These are phyloP conservation scores for Aramus guarauna DNA, from an alignment of 2,113 vertebrate genomes.

Conservation along the genomic window DNA sequence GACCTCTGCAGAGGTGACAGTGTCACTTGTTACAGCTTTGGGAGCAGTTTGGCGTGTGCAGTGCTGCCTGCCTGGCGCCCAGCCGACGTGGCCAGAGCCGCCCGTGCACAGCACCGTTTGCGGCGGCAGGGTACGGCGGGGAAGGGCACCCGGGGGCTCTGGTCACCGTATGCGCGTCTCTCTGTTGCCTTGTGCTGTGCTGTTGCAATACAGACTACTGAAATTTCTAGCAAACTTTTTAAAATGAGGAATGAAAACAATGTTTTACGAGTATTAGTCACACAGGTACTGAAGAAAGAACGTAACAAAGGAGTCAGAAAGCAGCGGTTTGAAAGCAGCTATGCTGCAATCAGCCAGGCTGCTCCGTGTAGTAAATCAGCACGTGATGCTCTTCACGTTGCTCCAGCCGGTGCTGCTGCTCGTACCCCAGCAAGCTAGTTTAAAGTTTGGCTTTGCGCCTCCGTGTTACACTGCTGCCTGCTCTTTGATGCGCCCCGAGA, in stretches of 20 bases:
- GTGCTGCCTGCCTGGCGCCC: background rate
- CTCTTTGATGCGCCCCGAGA: background rate
- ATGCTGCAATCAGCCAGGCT: background rate
- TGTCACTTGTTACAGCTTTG: background rate
- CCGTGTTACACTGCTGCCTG: rapidly evolving
- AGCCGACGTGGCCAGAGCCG: background rate
- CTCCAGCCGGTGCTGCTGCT: background rate
- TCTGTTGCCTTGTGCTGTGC: background rate
- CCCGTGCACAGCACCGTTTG: background rate
- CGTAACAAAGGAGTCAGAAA: background rate
- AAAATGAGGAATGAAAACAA: background rate
- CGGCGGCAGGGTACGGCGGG: rapidly evolving
- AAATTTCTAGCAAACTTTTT: background rate
- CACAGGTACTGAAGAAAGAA: background rate
- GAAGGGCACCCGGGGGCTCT: background rate
- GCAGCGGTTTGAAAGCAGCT: background rate
- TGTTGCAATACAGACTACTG: background rate
- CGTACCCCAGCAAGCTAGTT: background rate
- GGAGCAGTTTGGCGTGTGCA: background rate
- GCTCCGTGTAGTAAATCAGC: rapidly evolving
- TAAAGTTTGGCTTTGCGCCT: background rate
- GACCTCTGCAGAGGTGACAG: background rate
- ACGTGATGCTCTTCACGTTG: background rate
- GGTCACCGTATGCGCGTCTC: rapidly evolving
- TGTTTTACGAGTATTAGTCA: background rate